Evolutionary conservation across 2,113 vertebrate species (phyloP).

Genomic region (human (Homo sapiens)): GRCh38 chr16:65073501-65074000

Average conservation of each 20-base stretch:
- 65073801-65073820: no score
- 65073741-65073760: neutral
- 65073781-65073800: neutral
- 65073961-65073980: conserved; percentile 29
- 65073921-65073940: neutral
- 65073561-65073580: neutral
- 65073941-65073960: conserved; percentile 45
- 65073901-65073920: neutral
- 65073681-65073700: neutral
- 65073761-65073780: neutral
- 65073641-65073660: neutral
- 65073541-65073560: no score
- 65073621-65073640: neutral
- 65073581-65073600: neutral
- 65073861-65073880: neutral
- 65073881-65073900: neutral
- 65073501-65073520: no score
- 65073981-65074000: conserved; percentile 51
- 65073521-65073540: no score
- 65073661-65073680: neutral
- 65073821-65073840: neutral
- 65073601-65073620: neutral
- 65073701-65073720: neutral
- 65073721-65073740: neutral
- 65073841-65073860: no score